Base-by-base conservation (phyloP, 2,888 invertebrate genomes). In the Eremobia ochroleuca region DNA sequence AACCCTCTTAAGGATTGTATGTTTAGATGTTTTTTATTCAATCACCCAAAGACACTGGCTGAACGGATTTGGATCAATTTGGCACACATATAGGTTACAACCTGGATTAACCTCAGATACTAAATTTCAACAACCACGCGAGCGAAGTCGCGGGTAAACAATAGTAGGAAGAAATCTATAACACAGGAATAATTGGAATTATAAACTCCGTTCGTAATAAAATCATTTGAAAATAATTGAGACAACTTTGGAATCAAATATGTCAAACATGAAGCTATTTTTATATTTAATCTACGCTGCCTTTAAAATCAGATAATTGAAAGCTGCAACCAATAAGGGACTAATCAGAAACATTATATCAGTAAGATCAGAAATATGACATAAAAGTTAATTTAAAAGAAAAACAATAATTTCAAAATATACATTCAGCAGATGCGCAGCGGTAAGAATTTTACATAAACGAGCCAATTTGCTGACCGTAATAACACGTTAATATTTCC, bases 381-480 rank as follows among this genome's bases (percentile, higher is more conserved):
- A 81, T 64, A 71, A 73, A 82, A 83, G 18, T 72, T 74, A 77
- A 76, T 81, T 68, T 67, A 73, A 59, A 80, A 73, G 18, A 73
- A 82, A 79, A 77, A 72, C 52, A 82, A 84, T 77, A 76, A 84
- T 79, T 83, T 76, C 62, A 58, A 79, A 76, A 83, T 52, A 81
- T 70, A n/a, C n/a, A 79, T 86, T 74, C 76, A 85, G 83, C 89
- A 87, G 88, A 87, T 89, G 87, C 75, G 65, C 74, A 86, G 68
- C 84, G 81, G 72, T 64, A 79, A 68, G 91, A 92, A 92, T 93
- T 95, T 94, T 93, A 93, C 94, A 93, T 94, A 94, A 95, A 94
- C 91, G 92, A 92, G 90, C 91, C 93, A 94, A 95, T 94, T 95
- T 94, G 89, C 92, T 87, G 90, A 88, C 88, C 89, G 85, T 94